Base-by-base conservation (phyloP, 2,113 vertebrate species). In the Ceuthmochares aereus region DNA sequence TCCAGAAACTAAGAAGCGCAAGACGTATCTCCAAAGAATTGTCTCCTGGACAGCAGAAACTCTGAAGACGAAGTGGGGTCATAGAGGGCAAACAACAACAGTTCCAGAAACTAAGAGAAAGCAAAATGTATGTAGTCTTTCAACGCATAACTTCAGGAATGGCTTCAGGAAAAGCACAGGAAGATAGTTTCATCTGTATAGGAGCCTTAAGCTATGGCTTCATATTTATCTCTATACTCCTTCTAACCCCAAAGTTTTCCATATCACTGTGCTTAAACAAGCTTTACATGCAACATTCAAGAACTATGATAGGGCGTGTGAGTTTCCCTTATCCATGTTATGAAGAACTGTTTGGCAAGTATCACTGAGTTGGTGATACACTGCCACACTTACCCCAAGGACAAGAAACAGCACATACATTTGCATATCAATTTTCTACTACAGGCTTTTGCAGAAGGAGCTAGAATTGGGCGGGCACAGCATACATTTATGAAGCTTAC, bases 381-480 rank as follows among this genome's bases (percentile, higher is more conserved):
- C 42, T 84, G 58, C 37, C 83, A 82, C 62, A 58, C 89, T 89
- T 87, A 92, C 84, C 86, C 81, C 80, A 87, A 90, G 88, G 95
- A 96, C 45, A 47, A 94, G 73, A 87, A 96, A 72, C 68, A 72
- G 43, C 45, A 60, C 36, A 84, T 88, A 64, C 32, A 95, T 95
- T 95, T 96, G 96, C 96, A 94, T 95, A 95, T 92, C 69, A 69
- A 82, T 89, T 93, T 95, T 77, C 59, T 84, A 72, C 87, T 26
- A 14, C 30, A 49, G 64, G 21, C 14, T 91, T 79, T 84, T 59
- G 76, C 64, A 83, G 56, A 29, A 42, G 63, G 43, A 73, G 32
- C 21, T 90, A 34, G 51, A 92, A 51, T 23, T 91, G 81, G 86
- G n/a, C 58, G 88, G 67, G 60, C 0, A 0, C 34, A 89, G 86